phyloP scores from a whole-genome alignment of 1,140 invertebrate genomes.

The Anastrepha obliqua region DNA sequence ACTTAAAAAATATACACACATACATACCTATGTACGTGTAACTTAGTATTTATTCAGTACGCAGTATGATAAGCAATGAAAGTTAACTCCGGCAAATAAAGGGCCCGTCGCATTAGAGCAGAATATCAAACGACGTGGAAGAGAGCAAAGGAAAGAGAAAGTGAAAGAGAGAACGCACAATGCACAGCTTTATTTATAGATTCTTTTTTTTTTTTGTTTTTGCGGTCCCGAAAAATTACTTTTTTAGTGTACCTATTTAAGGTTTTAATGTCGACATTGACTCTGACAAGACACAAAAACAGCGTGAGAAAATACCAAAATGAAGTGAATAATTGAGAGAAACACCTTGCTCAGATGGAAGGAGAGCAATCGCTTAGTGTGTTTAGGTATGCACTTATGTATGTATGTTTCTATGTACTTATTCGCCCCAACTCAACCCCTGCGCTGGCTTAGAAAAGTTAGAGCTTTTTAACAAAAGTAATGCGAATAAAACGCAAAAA shows the following conservation, averaged over 20 bases:
- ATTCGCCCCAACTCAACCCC: background rate
- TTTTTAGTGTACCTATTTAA: too few species aligned
- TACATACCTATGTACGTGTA: too few species aligned
- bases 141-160: slow-evolving; percentile 2
- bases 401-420: background rate
- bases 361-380: background rate
- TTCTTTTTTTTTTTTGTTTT: background rate
- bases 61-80: background rate
- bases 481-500: background rate
- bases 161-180: background rate
- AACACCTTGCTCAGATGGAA: background rate
- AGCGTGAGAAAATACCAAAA: background rate
- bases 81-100: background rate
- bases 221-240: background rate
- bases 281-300: slow-evolving; percentile 37
- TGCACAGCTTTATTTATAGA: background rate
- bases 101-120: slow-evolving; percentile 1
- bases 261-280: slow-evolving; percentile 53
- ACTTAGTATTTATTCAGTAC: background rate
- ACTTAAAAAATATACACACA: background rate
- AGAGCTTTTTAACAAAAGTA: slow-evolving; percentile 3
- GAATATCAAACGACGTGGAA: background rate
- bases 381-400: background rate
- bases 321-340: slow-evolving; percentile 11
- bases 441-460: background rate